Percentiles rank a stretch among this genome's conserved stretches.
phyloP scores from a whole-genome alignment of 2,888 invertebrate genomes.

The Seira sanloemensis region DNA sequence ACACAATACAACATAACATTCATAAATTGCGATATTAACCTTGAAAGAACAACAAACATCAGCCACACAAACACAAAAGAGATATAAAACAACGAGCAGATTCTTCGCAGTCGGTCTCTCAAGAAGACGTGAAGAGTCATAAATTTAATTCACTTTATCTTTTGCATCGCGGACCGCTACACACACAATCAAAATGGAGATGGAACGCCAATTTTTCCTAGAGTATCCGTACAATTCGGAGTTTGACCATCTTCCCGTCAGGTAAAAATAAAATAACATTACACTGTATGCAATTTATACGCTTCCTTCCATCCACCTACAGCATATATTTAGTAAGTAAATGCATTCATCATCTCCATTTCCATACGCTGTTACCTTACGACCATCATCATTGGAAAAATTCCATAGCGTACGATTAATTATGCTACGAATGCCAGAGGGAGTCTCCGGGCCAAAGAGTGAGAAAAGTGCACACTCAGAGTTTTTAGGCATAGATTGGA shows the following conservation, averaged over 20 bases:
- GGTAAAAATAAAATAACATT: constrained; percentile 66
- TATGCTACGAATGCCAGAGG: neutral
- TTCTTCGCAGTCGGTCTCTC: too few species aligned
- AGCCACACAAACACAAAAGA: neutral
- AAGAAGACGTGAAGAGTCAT: neutral
- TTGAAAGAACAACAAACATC: neutral
- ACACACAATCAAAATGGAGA: constrained; percentile 65
- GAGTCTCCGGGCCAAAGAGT: neutral
- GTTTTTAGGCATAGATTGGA: too few species aligned
- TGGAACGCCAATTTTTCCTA: constrained; percentile 71
- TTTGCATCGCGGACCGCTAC: neutral
- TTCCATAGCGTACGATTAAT: neutral
- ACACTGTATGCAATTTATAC: too few species aligned
- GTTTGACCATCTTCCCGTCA: constrained; percentile 72
- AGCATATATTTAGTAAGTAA: too few species aligned
- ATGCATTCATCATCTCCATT: too few species aligned
- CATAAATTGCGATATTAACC: constrained; percentile 3
- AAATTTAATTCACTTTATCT: neutral
- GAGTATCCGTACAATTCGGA: constrained; percentile 72
- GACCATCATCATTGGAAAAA: neutral
- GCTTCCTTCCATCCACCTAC: too few species aligned
- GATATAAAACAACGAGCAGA: too few species aligned
- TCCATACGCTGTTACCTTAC: neutral
- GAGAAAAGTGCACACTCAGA: neutral
- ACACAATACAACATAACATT: constrained; percentile 1